Conservation (phyloP, 2,888 invertebrate genomes). For the Harmothoe impar region DNA sequence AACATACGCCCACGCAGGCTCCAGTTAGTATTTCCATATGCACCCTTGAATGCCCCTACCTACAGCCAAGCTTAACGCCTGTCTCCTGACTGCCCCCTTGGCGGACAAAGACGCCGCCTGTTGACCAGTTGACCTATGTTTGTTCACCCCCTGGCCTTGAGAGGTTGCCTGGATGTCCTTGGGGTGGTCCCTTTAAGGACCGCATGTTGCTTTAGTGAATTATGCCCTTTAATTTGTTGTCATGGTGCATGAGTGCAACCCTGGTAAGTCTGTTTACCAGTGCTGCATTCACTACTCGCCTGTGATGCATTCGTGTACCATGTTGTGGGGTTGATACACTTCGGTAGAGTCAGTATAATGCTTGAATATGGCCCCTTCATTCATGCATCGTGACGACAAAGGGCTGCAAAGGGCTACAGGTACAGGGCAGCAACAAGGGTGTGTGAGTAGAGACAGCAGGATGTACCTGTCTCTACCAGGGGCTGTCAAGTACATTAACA, state of each 20-base stretch:
- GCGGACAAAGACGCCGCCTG: background rate
- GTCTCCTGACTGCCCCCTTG: background rate
- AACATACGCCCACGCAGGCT: background rate
- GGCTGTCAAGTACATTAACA: background rate
- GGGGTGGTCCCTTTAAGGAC: background rate
- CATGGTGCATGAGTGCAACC: no score
- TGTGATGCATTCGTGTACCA: no score
- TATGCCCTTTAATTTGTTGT: no score
- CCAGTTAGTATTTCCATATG: background rate
- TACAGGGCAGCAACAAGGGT: background rate
- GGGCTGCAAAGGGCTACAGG: no score
- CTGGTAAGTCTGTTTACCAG: no score
- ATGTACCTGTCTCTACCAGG: background rate
- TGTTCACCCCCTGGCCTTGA: background rate
- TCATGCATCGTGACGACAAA: no score
- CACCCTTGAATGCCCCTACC: background rate
- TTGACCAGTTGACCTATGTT: slow-evolving; percentile 27
- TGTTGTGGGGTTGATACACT: no score
- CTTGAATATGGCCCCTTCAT: no score
- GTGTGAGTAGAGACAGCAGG: background rate
- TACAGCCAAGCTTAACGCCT: no score
- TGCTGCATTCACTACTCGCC: no score
- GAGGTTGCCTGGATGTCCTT: background rate
- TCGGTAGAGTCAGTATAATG: no score
- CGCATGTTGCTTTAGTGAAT: no score